A percentile compares a stretch with the other conserved stretches of the same genome.
These are phyloP conservation scores for Agrenia bidenticulata DNA, from an alignment of 2,888 invertebrate species.

Conservation along the genomic window DNA sequence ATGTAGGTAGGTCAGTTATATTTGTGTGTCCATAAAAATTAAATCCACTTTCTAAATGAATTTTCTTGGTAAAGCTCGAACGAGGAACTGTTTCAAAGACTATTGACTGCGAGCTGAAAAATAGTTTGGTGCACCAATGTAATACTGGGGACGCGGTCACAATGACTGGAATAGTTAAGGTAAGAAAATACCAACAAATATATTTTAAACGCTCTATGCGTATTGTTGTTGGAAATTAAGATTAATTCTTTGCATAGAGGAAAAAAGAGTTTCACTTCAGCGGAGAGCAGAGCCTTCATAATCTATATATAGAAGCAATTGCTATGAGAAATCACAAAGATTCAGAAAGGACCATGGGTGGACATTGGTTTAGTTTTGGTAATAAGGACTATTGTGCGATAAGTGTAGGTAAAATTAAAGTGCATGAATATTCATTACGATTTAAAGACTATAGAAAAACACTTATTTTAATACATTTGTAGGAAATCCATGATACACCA, in stretches of 20 bases:
- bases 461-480: background rate
- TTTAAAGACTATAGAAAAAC: too few species aligned
- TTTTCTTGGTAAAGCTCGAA: slow-evolving; percentile 53
- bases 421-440: background rate
- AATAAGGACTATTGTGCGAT: slow-evolving; percentile 76
- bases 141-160: slow-evolving; percentile 86
- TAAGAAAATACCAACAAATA: too few species aligned
- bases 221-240: background rate
- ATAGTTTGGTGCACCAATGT: slow-evolving; percentile 79
- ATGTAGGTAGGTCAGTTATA: too few species aligned
- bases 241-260: slow-evolving; percentile 57
- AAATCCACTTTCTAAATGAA: background rate
- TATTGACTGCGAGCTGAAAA: slow-evolving; percentile 80
- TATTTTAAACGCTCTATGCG: too few species aligned
- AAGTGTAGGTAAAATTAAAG: slow-evolving; percentile 59
- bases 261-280: slow-evolving; percentile 60
- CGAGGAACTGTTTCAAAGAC: slow-evolving; percentile 73
- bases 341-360: slow-evolving; percentile 58
- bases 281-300: slow-evolving; percentile 64
- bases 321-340: slow-evolving; percentile 74
- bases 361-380: slow-evolving; percentile 65
- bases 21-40: background rate
- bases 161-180: slow-evolving; percentile 82
- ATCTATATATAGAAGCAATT: slow-evolving; percentile 76
- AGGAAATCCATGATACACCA: slow-evolving; percentile 72